Percentiles rank a stretch among this genome's conserved stretches.
Conservation (phyloP, 2,113 vertebrate species). For the Lamprologus sp. region DNA sequence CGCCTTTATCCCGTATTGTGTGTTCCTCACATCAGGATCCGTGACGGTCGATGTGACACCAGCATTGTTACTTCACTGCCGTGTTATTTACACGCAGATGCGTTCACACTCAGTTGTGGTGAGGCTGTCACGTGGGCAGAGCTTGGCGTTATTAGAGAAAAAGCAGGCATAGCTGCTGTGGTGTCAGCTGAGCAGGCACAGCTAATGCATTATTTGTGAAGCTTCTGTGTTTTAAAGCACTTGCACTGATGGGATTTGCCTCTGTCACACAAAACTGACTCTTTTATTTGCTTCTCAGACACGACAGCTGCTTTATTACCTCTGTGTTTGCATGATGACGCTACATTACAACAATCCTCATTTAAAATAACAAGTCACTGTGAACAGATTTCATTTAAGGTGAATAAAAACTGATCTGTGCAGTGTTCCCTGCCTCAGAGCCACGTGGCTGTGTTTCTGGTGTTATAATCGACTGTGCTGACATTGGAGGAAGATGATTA, state of each 20-base stretch:
- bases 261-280: not conserved
- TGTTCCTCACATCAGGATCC: not conserved
- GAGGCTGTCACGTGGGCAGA: not conserved
- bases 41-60: not conserved
- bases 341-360: not conserved
- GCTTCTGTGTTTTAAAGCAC: slow-evolving; percentile 15
- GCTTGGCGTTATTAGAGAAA: not conserved
- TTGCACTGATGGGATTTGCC: not conserved
- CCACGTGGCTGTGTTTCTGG: slow-evolving; percentile 18
- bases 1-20: slow-evolving; percentile 3
- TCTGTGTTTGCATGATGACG: not conserved
- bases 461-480: slow-evolving; percentile 22
- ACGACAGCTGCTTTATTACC: not conserved
- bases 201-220: slow-evolving; percentile 56
- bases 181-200: not conserved
- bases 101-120: not conserved
- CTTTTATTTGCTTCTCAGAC: not conserved
- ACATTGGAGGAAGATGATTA: slow-evolving; percentile 26
- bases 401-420: slow-evolving; percentile 1
- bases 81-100: not conserved
- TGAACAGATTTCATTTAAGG: slow-evolving; percentile 4
- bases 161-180: slow-evolving; percentile 10
- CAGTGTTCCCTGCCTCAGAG: not conserved
- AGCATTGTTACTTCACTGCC: not conserved
- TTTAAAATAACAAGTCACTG: not conserved